phyloP scores from a whole-genome alignment of 2,888 invertebrate genomes.

The Drosophila incognita region DNA sequence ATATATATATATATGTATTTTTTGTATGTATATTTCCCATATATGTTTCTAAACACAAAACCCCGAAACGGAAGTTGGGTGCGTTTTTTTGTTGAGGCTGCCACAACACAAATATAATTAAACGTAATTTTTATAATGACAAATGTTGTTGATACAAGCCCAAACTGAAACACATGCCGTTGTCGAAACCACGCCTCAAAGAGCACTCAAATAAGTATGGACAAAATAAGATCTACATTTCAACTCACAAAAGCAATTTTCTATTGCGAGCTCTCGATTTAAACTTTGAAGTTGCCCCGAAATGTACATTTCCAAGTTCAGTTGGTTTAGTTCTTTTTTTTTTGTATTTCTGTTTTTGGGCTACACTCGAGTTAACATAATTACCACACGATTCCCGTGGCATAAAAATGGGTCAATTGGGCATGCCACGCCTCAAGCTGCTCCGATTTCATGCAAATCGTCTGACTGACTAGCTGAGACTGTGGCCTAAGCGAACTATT shows the following conservation, averaged over 20 bases:
- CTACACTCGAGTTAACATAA: slow-evolving; percentile 23
- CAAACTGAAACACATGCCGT: neutral
- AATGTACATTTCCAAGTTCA: slow-evolving; percentile 18
- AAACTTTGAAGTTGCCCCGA: slow-evolving; percentile 33
- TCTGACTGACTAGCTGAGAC: slow-evolving; percentile 4
- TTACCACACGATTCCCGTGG: slow-evolving; percentile 49
- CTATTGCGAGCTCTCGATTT: slow-evolving; percentile 22
- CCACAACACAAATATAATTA: slow-evolving; percentile 72
- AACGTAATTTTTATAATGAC: slow-evolving; percentile 80
- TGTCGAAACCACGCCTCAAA: slow-evolving; percentile 29
- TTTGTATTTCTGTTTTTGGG: neutral
- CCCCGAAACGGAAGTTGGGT: slow-evolving; percentile 72
- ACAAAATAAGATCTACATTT: neutral
- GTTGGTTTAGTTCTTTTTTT: neutral
- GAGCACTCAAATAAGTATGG: neutral
- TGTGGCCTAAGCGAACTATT: slow-evolving; percentile 25
- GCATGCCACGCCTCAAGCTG: slow-evolving; percentile 43
- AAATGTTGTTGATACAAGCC: slow-evolving; percentile 46
- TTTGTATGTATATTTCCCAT: neutral
- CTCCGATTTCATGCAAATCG: slow-evolving; percentile 39
- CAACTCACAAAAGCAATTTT: slow-evolving; percentile 43
- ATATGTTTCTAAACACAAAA: slow-evolving; percentile 15
- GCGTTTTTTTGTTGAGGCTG: slow-evolving; percentile 57
- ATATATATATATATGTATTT: neutral
- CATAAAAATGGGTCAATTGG: slow-evolving; percentile 40